phyloP scores from a whole-genome alignment of 2,888 invertebrate genomes.

The Sinotaia quadrata region DNA sequence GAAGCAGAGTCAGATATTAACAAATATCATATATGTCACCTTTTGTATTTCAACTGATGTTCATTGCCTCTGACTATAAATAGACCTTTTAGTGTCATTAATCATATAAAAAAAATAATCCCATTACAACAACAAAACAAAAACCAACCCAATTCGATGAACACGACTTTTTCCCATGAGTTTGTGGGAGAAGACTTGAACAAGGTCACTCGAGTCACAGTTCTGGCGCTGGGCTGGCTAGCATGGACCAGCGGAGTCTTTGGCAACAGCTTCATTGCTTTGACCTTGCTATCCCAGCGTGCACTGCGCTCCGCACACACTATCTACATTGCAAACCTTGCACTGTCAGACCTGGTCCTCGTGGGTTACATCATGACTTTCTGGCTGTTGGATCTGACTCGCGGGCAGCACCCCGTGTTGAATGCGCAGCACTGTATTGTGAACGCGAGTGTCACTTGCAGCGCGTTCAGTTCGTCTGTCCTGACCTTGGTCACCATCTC shows the following conservation, averaged over 20 bases:
- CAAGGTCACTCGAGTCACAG: background rate
- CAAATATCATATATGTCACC: too few relatives aligned
- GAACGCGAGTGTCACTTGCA: background rate
- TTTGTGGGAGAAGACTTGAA: conserved; percentile 7
- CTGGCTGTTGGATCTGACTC: conserved; percentile 13
- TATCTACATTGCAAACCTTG: conserved; percentile 27
- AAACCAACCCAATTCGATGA: too few relatives aligned
- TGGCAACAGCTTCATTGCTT: conserved; percentile 17
- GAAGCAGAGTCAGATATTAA: too few relatives aligned
- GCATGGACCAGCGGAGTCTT: conserved; percentile 13
- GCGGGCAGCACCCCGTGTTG: conserved; percentile 9
- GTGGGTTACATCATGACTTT: conserved; percentile 16
- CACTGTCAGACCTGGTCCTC: conserved; percentile 21
- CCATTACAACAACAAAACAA: too few relatives aligned
- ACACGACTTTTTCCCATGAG: background rate
- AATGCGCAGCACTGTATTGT: background rate
- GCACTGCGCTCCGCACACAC: conserved; percentile 21
- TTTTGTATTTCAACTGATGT: too few relatives aligned
- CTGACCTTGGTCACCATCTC: conserved; percentile 27
- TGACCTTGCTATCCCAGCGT: conserved; percentile 17
- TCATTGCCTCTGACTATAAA: too few relatives aligned
- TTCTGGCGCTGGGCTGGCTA: conserved; percentile 15
- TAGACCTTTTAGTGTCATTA: too few relatives aligned
- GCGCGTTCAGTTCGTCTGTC: conserved; percentile 19
- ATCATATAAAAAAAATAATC: too few relatives aligned